phyloP scores from a whole-genome alignment of 2,797 vertebrate genomes.

The Eulemur albifrons region DNA sequence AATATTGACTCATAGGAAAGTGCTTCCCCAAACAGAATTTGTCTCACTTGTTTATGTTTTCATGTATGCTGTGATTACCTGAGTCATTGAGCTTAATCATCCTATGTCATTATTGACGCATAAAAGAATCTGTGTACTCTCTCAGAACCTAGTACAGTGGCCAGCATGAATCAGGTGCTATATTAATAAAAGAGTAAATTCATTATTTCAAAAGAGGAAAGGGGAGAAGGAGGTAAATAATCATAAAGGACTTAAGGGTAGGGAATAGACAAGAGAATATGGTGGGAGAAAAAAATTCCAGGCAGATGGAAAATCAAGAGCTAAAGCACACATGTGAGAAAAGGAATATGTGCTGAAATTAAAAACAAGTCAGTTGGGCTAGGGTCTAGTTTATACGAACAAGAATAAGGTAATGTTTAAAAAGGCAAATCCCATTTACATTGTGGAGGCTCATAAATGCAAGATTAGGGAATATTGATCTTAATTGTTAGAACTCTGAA shows the following conservation, averaged over 20 bases:
- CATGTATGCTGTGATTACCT: neutral
- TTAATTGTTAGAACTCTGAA: slow-evolving; percentile 4
- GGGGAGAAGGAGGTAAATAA: neutral
- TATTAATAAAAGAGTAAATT: neutral
- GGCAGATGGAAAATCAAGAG: slow-evolving; percentile 31
- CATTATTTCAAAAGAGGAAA: neutral
- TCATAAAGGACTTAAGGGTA: neutral
- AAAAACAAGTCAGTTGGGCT: slow-evolving; percentile 34
- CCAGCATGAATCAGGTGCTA: neutral
- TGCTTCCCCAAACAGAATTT: neutral
- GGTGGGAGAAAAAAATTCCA: neutral
- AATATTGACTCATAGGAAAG: neutral
- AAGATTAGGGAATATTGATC: neutral
- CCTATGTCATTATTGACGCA: neutral
- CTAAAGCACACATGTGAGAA: neutral
- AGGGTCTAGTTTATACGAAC: neutral
- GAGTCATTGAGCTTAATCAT: neutral
- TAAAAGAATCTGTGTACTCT: neutral
- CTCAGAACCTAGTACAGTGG: neutral
- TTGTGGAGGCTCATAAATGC: neutral
- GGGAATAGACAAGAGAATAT: neutral
- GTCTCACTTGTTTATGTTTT: neutral
- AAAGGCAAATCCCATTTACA: slow-evolving; percentile 29
- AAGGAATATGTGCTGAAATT: slow-evolving; percentile 35
- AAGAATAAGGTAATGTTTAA: neutral